phyloP scores from a whole-genome alignment of 2,888 invertebrate genomes.

The Clivina fossor region DNA sequence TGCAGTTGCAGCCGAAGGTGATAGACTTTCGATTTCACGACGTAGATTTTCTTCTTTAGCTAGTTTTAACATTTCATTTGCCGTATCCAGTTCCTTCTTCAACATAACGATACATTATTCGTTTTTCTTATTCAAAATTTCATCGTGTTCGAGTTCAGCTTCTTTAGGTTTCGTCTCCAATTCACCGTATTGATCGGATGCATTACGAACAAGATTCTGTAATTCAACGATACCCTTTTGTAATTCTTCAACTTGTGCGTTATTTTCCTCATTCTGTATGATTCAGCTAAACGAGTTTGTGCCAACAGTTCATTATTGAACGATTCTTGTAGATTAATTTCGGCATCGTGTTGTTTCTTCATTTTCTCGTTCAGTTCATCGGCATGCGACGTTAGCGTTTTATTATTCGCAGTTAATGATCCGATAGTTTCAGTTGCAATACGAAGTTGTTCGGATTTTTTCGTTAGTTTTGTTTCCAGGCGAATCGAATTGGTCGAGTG shows the following conservation, averaged over 20 bases:
- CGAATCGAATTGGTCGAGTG: constrained; percentile 65
- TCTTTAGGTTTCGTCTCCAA: constrained; percentile 73
- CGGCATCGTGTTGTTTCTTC: constrained; percentile 72
- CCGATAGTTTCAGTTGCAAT: constrained; percentile 69
- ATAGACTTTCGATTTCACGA: constrained; percentile 74
- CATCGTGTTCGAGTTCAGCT: constrained; percentile 64
- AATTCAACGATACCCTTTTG: constrained; percentile 76
- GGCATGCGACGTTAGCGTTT: constrained; percentile 66
- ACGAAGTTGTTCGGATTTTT: constrained; percentile 77
- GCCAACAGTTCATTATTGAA: constrained; percentile 83
- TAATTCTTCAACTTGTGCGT: constrained; percentile 75
- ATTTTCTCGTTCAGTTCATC: constrained; percentile 71
- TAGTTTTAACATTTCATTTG: constrained; percentile 78
- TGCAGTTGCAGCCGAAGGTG: constrained; percentile 87
- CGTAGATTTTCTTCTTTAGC: constrained; percentile 72
- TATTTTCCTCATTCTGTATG: constrained; percentile 81
- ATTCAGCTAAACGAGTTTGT: constrained; percentile 78
- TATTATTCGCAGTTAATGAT: constrained; percentile 69
- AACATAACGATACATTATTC: constrained; percentile 70
- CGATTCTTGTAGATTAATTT: constrained; percentile 63
- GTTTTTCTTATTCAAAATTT: constrained; percentile 67
- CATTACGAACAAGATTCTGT: constrained; percentile 71
- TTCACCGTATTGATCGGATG: constrained; percentile 78
- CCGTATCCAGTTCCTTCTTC: constrained; percentile 78
- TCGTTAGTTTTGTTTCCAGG: constrained; percentile 74